A percentile compares a stretch with the other conserved stretches of the same genome.
phyloP scores from a whole-genome alignment of 2,797 vertebrate genomes.

The Catamblyrhynchus diadema region DNA sequence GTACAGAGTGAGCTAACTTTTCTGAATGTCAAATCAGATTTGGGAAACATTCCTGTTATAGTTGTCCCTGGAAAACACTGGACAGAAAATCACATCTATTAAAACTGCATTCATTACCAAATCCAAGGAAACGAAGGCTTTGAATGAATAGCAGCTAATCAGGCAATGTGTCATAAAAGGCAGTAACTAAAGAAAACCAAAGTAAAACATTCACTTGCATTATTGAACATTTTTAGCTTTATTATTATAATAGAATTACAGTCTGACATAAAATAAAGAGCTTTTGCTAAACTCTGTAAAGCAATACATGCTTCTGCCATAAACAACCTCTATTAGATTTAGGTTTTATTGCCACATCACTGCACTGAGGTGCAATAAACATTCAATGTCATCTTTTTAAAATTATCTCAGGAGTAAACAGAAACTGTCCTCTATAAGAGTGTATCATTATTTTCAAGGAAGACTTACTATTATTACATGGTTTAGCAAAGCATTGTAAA shows the following conservation, averaged over 20 bases:
- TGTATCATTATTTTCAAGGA: conserved; percentile 82
- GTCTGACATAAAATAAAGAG: conserved; percentile 83
- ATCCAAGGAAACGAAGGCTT: not conserved
- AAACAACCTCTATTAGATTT: conserved; percentile 79
- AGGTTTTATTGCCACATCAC: conserved; percentile 90
- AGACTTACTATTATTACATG: conserved; percentile 83
- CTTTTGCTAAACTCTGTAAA: conserved; percentile 83
- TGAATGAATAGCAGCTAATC: conserved; percentile 28
- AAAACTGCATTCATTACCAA: conserved; percentile 15
- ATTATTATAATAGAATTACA: conserved; percentile 84
- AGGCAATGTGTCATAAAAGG: conserved; percentile 2
- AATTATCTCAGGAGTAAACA: conserved; percentile 82
- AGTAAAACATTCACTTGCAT: conserved; percentile 73
- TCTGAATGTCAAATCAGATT: not conserved
- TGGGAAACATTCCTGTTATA: not conserved
- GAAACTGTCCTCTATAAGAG: conserved; percentile 82
- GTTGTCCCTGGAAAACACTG: conserved; percentile 2
- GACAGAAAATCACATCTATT: not conserved
- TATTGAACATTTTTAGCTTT: conserved; percentile 81
- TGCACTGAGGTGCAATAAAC: conserved; percentile 88
- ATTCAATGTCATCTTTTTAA: conserved; percentile 84
- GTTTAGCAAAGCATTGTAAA: conserved; percentile 85
- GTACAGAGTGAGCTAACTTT: not conserved
- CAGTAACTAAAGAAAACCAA: conserved; percentile 61
- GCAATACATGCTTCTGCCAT: conserved; percentile 82